Evolutionary conservation across 2,113 vertebrate species (phyloP).

Genomic region (Zosterops lateralis): DNA sequence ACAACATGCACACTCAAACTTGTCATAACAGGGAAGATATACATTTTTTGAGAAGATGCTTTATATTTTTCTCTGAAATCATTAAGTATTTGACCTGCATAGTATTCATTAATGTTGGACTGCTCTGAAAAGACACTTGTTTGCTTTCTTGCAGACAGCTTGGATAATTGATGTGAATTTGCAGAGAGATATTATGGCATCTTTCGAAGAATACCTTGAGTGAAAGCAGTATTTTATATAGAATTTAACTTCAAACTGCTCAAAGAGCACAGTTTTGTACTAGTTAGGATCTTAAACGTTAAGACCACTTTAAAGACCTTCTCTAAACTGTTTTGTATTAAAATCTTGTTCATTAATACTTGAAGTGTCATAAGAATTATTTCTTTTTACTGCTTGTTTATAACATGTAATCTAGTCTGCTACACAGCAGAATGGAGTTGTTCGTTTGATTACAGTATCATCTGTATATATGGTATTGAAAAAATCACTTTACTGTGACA

Average conservation of each 20-base stretch:
- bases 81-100: not conserved
- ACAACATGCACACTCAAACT: not conserved
- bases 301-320: not conserved
- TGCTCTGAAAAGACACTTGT: not conserved
- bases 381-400: not conserved
- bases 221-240: conserved; percentile 29
- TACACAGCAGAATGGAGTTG: not conserved
- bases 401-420: not conserved
- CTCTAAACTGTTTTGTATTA: not conserved
- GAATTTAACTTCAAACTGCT: not conserved
- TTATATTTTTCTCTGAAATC: not conserved
- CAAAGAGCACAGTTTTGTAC: not conserved
- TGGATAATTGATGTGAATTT: conserved; percentile 83
- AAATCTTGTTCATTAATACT: not conserved
- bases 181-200: conserved; percentile 87
- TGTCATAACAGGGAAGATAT: not conserved
- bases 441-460: not conserved
- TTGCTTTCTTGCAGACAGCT: conserved; percentile 78
- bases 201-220: conserved; percentile 87
- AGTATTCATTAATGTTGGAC: not conserved
- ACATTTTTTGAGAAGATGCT: not conserved
- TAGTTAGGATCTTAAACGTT: not conserved
- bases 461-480: not conserved
- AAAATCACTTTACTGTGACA: not conserved
- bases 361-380: not conserved